Evolutionary conservation across 37 sponge, comb jelly and placozoan species (phyloP).

Genomic region (Diacarnus erythraeanus): DNA sequence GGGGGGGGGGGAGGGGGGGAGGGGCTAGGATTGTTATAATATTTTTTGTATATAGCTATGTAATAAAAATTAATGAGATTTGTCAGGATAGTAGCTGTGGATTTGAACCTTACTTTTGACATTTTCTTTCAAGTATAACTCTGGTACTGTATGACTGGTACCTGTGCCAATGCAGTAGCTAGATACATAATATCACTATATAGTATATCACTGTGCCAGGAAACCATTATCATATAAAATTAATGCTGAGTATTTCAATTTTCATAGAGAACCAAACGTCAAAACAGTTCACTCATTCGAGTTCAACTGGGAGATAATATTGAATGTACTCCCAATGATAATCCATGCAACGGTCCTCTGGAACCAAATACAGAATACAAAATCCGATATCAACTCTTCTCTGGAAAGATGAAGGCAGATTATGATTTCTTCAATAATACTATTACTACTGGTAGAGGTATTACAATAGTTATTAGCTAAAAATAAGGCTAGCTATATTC

Average conservation of each 20-base stretch:
- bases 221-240: not conserved
- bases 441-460: not conserved
- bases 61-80: no score
- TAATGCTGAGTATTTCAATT: not conserved
- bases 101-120: no score
- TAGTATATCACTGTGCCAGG: no score
- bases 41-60: no score
- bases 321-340: constrained; percentile 14
- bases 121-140: no score
- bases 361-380: constrained; percentile 33
- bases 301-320: not conserved
- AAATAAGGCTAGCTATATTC: no score
- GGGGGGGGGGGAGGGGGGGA: no score
- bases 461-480: not conserved
- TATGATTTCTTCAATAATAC: not conserved
- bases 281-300: not conserved
- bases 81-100: no score
- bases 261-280: not conserved
- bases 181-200: no score
- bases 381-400: constrained; percentile 25
- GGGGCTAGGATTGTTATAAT: no score
- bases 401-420: not conserved
- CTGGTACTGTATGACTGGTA: not conserved
- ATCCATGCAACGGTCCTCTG: constrained; percentile 66
- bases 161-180: no score